A percentile compares a stretch with the other conserved stretches of the same genome.
Conservation (phyloP, 1,140 invertebrate genomes). For the Aphidius gifuensis region DNA sequence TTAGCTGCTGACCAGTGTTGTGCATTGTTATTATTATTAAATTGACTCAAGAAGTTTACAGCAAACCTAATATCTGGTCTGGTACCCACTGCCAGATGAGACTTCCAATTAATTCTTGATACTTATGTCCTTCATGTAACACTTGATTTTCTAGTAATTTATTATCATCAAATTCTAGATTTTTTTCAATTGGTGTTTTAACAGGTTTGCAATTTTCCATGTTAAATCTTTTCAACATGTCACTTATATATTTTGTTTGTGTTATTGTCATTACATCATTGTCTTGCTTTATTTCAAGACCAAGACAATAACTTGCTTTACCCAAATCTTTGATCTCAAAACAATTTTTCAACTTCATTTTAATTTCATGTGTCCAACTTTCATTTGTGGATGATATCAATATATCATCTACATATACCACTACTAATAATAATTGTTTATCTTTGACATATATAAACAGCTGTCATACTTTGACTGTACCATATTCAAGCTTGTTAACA, state of each 20-base stretch:
- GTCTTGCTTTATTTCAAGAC: constrained; percentile 15
- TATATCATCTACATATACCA: constrained; percentile 25
- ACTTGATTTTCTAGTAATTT: constrained; percentile 12
- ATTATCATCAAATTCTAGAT: constrained; percentile 14
- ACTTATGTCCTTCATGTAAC: constrained; percentile 21
- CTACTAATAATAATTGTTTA: constrained; percentile 2
- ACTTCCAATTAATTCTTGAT: constrained; percentile 43
- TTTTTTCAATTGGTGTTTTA: constrained; percentile 30
- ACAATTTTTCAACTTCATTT: constrained; percentile 5
- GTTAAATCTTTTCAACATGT: constrained; percentile 17
- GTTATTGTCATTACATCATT: constrained; percentile 3
- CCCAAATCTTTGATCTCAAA: constrained; percentile 25
- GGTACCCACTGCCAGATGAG: constrained; percentile 47
- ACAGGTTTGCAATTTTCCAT: constrained; percentile 30
- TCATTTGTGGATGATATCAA: constrained; percentile 15
- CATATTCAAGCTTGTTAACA: neutral
- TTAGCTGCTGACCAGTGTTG: constrained; percentile 30
- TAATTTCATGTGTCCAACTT: constrained; percentile 12
- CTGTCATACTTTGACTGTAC: neutral
- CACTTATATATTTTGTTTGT: constrained; percentile 22
- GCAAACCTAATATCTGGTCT: constrained; percentile 52
- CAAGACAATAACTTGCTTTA: constrained; percentile 8
- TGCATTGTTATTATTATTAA: constrained; percentile 27
- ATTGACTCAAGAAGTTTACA: constrained; percentile 36
- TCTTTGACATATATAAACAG: constrained; percentile 12